A percentile compares a stretch with the other conserved stretches of the same genome.
Evolutionary conservation across 92 coral and sea anemone species (phyloP).

Genomic region (Actinernus sp.): DNA sequence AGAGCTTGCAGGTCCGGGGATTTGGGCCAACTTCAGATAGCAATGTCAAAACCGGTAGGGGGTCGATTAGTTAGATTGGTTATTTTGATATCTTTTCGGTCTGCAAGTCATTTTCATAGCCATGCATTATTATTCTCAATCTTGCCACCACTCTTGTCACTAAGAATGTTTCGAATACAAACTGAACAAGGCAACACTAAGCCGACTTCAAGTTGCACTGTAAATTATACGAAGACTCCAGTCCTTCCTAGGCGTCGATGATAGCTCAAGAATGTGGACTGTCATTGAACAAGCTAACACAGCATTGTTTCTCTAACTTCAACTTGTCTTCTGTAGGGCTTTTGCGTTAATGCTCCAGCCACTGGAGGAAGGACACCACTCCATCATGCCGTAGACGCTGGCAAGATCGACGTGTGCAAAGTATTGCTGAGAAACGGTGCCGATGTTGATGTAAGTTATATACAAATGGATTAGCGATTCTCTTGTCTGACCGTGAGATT

Average conservation of each 20-base stretch:
- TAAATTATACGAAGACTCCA: too few species aligned
- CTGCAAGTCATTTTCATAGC: slow-evolving; percentile 3
- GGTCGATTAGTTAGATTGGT: neutral
- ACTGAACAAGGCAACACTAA: too few species aligned
- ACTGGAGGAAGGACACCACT: slow-evolving; percentile 82
- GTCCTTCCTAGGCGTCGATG: neutral
- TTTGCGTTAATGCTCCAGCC: slow-evolving; percentile 62
- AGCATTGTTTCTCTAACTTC: neutral
- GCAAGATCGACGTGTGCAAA: slow-evolving; percentile 72
- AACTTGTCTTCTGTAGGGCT: slow-evolving; percentile 56
- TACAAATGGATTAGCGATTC: neutral
- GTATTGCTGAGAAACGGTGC: slow-evolving; percentile 76
- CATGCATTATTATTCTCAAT: too few species aligned
- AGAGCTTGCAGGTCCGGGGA: slow-evolving; percentile 88
- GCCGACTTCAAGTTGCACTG: too few species aligned
- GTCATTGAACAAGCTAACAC: neutral
- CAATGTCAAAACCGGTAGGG: slow-evolving; percentile 76
- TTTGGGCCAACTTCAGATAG: slow-evolving; percentile 55
- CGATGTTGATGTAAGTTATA: slow-evolving; percentile 86
- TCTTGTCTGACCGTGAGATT: neutral
- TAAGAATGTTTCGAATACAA: too few species aligned
- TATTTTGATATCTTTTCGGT: neutral
- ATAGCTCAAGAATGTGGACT: slow-evolving; percentile 27
- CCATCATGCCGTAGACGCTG: slow-evolving; percentile 81
- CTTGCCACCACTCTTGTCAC: too few species aligned